Conservation (phyloP, 2,113 vertebrate species). For the Antennarius striatus region DNA sequence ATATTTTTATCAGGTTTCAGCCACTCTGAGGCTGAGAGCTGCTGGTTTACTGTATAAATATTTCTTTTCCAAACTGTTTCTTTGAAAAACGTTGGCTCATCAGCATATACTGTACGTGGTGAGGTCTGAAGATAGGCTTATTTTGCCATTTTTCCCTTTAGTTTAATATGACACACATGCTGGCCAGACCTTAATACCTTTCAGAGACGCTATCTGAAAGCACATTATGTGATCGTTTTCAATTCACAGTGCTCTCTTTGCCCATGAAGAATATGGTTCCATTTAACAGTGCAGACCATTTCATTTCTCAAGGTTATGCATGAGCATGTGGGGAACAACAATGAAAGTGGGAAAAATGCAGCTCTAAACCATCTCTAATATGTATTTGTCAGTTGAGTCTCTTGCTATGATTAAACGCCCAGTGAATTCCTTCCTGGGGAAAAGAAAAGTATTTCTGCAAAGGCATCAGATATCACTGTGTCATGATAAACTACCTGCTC, state of each 20-base stretch:
- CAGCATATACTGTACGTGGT: conserved; percentile 30
- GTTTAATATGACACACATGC: conserved; percentile 69
- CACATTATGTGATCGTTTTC: conserved; percentile 75
- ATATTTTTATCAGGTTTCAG: conserved; percentile 47
- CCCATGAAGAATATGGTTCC: conserved; percentile 74
- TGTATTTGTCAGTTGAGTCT: conserved; percentile 77
- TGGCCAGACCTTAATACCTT: conserved; percentile 70
- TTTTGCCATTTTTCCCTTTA: conserved; percentile 52
- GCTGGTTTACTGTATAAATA: conserved; percentile 61
- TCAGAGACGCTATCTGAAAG: conserved; percentile 76
- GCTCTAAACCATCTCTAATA: conserved; percentile 70
- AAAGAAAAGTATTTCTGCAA: conserved; percentile 78
- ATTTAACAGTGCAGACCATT: conserved; percentile 64
- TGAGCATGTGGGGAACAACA: conserved; percentile 72
- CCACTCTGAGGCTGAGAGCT: conserved; percentile 45
- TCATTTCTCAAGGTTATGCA: conserved; percentile 79
- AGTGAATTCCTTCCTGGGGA: conserved; percentile 72
- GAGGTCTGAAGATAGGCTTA: conserved; percentile 48
- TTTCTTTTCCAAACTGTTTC: conserved; percentile 42
- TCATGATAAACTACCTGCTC: conserved; percentile 76
- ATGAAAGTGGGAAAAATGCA: conserved; percentile 69
- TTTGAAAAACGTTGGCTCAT: conserved; percentile 22
- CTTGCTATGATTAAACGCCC: conserved; percentile 77
- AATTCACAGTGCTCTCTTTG: conserved; percentile 66
- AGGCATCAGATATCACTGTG: conserved; percentile 81